Base-by-base conservation (phyloP, 2,888 invertebrate species). In the Ophion ellenae region DNA sequence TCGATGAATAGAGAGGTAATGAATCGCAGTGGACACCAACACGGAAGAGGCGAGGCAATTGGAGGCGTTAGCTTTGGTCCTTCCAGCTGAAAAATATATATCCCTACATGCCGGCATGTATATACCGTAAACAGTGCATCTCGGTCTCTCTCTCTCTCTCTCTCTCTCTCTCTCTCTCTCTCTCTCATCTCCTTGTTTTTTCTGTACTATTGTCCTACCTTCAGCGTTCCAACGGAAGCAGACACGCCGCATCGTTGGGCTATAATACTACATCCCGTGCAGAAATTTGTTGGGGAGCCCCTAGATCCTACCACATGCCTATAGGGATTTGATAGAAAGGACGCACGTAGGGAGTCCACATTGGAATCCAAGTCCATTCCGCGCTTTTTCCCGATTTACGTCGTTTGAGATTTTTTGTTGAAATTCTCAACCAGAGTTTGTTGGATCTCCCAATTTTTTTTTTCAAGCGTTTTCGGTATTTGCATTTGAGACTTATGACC, bases 1-100 rank as follows among this genome's bases (percentile, higher is more conserved):
- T 92, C 93, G 92, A 92, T 93, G 93, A 93, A 93, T 93, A 93
- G 93, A 93, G 92, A 93, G 92, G 92, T 93, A 93, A 93, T 93
- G 93, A 93, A 93, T 93, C 92, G 92, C 92, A 92, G 90, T 91
- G 93, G 93, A 93, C 93, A 93, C 92, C 91, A 91, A 93, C 93
- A 93, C 91, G 93, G 91, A 93, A 93, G 92, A 92, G 93, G 93
- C 93, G 93, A 93, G 93, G 91, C 93, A 90, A 91, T 91, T 90
- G 90, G 89, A 90, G 90, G 91, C 91, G 90, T 89, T 90, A 86
- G 86, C 85, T 80, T 87, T 89, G 89, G 89, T 90, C 89, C 89
- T 90, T 87, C 88, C 89, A 32, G 87, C 88, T 90, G 90, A 91
- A 91, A 92, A 92, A 93, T 92, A 90, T 89, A 91, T 91, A 86